phyloP scores from a whole-genome alignment of 2,797 vertebrate genomes.

The Gymnothorax reevesii region DNA sequence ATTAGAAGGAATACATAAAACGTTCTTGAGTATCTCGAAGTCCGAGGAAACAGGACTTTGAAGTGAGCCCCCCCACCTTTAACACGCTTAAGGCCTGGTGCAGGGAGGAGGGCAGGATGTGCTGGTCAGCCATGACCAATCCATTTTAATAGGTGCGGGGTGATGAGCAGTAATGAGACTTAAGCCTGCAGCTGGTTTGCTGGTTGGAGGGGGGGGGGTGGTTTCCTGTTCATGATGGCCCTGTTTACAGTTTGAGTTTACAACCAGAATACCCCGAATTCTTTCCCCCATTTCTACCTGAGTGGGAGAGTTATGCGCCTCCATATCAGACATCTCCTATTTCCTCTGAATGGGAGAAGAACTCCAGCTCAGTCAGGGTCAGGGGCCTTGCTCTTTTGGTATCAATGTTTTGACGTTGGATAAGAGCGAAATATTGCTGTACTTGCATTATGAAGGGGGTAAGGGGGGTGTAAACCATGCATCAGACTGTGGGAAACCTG shows the following conservation, averaged over 20 bases:
- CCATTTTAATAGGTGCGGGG: constrained; percentile 60
- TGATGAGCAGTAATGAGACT: constrained; percentile 54
- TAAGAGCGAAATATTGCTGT: background rate
- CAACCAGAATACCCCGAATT: constrained; percentile 51
- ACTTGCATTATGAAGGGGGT: background rate
- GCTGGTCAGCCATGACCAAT: constrained; percentile 40
- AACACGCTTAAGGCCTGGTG: background rate
- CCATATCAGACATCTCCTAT: constrained; percentile 44
- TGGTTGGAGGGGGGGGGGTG: constrained; percentile 33
- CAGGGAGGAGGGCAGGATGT: constrained; percentile 35
- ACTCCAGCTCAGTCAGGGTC: background rate
- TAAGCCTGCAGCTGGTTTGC: constrained; percentile 53
- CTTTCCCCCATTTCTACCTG: constrained; percentile 42
- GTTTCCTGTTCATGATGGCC: constrained; percentile 9
- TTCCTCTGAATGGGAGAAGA: background rate
- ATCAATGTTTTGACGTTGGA: constrained; percentile 16
- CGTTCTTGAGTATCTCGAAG: background rate
- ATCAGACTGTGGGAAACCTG: background rate
- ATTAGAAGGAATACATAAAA: background rate
- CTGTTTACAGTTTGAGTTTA: constrained; percentile 57
- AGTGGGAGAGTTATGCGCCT: constrained; percentile 43
- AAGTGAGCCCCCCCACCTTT: background rate
- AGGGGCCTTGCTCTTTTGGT: constrained; percentile 15
- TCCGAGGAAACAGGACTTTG: background rate
- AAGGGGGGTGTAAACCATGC: background rate